A percentile compares a stretch with the other conserved stretches of the same genome.
phyloP scores from a whole-genome alignment of 1,140 invertebrate species.

The Caerostris darwini region DNA sequence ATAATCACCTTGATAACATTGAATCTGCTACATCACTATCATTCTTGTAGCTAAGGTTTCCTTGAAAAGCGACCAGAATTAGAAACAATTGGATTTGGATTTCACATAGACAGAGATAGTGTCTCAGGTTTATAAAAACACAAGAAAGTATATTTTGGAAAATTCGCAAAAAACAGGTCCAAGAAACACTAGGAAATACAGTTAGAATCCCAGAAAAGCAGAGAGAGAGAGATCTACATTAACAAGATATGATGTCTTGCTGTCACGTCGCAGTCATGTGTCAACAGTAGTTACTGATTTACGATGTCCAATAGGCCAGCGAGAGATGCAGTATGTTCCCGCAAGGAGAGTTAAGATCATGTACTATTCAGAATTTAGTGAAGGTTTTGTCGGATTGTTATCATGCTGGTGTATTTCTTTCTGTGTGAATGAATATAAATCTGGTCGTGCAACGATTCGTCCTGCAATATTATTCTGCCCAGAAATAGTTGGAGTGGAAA shows the following conservation, averaged over 20 bases:
- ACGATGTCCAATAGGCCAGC: neutral
- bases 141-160: neutral
- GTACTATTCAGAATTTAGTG: neutral
- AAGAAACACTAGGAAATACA: neutral
- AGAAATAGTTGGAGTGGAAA: neutral
- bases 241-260: conserved; percentile 18
- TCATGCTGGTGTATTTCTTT: neutral
- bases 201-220: neutral
- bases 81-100: no score
- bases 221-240: neutral
- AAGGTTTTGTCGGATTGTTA: neutral
- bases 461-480: neutral
- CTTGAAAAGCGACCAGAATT: no score
- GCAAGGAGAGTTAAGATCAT: neutral
- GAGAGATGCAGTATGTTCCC: neutral
- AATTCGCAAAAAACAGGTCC: neutral
- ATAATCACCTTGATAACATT: no score
- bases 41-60: no score
- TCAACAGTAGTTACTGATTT: conserved; percentile 23
- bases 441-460: neutral
- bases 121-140: no score
- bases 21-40: no score
- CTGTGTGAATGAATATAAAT: neutral
- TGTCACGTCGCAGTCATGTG: neutral
- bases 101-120: no score